Percentiles rank a stretch among this genome's conserved stretches.
Conservation (phyloP, 2,113 vertebrate genomes). For the Syngnathus floridae region DNA sequence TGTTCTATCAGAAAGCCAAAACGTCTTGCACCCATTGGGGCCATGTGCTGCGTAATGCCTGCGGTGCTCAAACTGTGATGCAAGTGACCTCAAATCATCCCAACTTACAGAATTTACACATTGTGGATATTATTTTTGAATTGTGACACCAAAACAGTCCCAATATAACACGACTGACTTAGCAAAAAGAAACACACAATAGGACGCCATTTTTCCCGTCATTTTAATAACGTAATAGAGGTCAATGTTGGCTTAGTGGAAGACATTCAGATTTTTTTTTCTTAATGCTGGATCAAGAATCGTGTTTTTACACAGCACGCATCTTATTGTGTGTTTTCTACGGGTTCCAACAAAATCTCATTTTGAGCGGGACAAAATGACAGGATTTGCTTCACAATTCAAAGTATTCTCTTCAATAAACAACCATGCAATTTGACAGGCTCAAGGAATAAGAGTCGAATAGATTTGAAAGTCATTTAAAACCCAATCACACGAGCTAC, state of each 20-base stretch:
- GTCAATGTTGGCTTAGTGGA: conserved; percentile 31
- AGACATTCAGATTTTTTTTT: conserved; percentile 13
- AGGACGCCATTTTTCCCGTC: conserved; percentile 9
- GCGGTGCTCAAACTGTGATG: conserved; percentile 10
- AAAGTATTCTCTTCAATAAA: conserved; percentile 22
- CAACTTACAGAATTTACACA: background rate
- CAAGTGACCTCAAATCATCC: conserved; percentile 1
- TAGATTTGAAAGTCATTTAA: background rate
- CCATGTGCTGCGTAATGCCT: conserved; percentile 7
- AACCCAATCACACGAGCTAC: background rate
- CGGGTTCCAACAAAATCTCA: conserved; percentile 61
- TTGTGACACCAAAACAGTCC: conserved; percentile 11
- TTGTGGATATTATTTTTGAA: background rate
- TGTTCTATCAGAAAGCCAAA: conserved; percentile 33
- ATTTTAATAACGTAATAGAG: conserved; percentile 35
- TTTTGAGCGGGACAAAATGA: conserved; percentile 67
- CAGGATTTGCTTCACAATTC: conserved; percentile 50
- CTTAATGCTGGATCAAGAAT: conserved; percentile 14
- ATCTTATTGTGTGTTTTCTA: conserved; percentile 16
- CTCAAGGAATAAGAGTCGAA: conserved; percentile 15
- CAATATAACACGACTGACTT: conserved; percentile 5
- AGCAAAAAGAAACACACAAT: conserved; percentile 7
- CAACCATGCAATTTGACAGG: conserved; percentile 26
- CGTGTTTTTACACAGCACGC: conserved; percentile 3
- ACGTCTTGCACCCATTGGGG: conserved; percentile 12